Conservation (phyloP, 2,113 vertebrate genomes). For the Mellivora capensis region DNA sequence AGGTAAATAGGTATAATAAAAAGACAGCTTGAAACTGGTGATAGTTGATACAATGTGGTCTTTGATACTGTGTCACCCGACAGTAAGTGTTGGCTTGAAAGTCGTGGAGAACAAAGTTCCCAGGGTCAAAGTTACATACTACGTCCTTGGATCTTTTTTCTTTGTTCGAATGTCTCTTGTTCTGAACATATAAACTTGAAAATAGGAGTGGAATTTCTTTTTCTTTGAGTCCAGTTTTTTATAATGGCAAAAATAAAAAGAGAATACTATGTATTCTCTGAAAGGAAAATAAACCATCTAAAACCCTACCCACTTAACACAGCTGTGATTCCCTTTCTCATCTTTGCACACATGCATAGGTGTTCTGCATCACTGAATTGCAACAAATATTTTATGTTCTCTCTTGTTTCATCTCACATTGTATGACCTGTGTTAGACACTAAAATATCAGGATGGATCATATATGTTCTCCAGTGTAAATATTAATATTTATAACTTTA, state of each 20-base stretch:
- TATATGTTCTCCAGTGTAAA: neutral
- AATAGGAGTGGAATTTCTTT: neutral
- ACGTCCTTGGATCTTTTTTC: fast-evolving
- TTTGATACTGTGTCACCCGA: neutral
- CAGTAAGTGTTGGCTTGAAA: neutral
- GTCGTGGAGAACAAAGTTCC: neutral
- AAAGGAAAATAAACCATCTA: neutral
- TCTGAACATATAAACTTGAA: neutral
- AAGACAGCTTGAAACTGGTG: neutral
- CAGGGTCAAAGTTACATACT: neutral
- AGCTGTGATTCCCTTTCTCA: neutral
- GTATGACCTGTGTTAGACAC: neutral
- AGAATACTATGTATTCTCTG: neutral
- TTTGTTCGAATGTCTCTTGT: neutral
- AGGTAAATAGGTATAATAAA: neutral
- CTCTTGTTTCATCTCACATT: neutral
- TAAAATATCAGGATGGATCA: neutral
- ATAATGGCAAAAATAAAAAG: neutral
- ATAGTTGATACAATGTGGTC: neutral
- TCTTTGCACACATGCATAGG: fast-evolving
- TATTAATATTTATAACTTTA: neutral
- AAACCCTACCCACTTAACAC: neutral
- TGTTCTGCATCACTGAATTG: neutral
- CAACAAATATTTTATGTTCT: neutral
- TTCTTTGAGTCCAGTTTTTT: neutral